These are phyloP conservation scores for Periophthalmodon schlosseri DNA, from an alignment of 2,113 vertebrate species.

Conservation along the genomic window DNA sequence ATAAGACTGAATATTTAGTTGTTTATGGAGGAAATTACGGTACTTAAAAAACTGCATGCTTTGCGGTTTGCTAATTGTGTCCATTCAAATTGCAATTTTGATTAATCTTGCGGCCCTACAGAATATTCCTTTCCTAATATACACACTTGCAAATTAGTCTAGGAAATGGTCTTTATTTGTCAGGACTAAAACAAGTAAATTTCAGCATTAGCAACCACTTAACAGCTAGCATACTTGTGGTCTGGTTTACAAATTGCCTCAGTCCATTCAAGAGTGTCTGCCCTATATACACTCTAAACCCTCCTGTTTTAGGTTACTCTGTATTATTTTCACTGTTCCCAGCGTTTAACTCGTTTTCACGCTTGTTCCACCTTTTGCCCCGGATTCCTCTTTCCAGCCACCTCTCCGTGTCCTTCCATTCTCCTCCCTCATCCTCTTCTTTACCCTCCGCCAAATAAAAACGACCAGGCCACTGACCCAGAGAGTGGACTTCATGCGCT, in stretches of 20 bases:
- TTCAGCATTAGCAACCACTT: background rate
- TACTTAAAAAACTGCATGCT: too few species aligned
- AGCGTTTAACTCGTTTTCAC: constrained; percentile 47
- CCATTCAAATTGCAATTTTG: background rate
- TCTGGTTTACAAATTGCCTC: background rate
- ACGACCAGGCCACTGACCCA: constrained; percentile 55
- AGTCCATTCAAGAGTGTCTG: background rate
- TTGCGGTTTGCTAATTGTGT: too few species aligned
- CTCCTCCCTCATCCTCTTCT: constrained; percentile 11
- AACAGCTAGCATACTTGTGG: background rate
- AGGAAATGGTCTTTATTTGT: background rate
- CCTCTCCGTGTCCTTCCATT: constrained; percentile 25
- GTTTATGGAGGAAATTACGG: too few species aligned
- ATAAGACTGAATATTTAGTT: too few species aligned
- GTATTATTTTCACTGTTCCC: constrained; percentile 34
- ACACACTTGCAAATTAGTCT: background rate
- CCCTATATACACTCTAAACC: constrained; percentile 11
- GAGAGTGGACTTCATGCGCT: constrained; percentile 39
- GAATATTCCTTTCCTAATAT: background rate
- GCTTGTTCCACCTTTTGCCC: constrained; percentile 55
- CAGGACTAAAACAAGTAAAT: background rate
- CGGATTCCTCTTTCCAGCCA: constrained; percentile 52
- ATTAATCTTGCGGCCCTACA: background rate
- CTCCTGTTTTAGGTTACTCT: constrained; percentile 12
- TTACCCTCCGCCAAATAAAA: constrained; percentile 29